Percentiles rank a stretch among this genome's conserved stretches.
Evolutionary conservation across 2,113 vertebrate genomes (phyloP).

Genomic region (Peromyscus polionotus): DNA sequence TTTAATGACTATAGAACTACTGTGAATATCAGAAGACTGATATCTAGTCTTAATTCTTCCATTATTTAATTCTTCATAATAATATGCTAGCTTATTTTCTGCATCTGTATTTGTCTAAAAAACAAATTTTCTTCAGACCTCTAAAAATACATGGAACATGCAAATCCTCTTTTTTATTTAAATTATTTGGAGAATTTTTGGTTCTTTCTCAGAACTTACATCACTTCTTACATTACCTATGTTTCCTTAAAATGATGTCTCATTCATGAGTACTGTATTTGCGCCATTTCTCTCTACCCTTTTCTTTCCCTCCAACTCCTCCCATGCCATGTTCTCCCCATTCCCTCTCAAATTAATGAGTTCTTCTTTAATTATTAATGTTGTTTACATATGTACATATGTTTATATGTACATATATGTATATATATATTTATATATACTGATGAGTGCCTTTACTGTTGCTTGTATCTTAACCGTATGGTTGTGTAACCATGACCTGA

Average conservation of each 20-base stretch:
- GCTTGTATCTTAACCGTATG: not conserved
- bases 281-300: not conserved
- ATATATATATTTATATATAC: too few species aligned
- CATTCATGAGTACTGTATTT: not conserved
- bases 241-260: not conserved
- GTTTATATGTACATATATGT: not conserved
- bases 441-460: not conserved
- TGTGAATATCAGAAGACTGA: not conserved
- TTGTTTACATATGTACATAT: not conserved
- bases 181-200: not conserved
- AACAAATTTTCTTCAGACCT: not conserved
- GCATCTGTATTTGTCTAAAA: not conserved
- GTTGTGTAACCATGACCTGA: not conserved
- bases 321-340: not conserved
- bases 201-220: not conserved
- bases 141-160: not conserved
- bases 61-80: not conserved
- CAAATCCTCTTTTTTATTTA: not conserved
- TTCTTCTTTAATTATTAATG: not conserved
- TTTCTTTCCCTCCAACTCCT: not conserved
- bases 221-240: not conserved
- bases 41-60: not conserved
- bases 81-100: not conserved
- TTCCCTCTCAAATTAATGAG: not conserved
- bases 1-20: not conserved